Evolutionary conservation across 2,797 vertebrate species (phyloP).

Genomic region (Microctenopoma lineatum): DNA sequence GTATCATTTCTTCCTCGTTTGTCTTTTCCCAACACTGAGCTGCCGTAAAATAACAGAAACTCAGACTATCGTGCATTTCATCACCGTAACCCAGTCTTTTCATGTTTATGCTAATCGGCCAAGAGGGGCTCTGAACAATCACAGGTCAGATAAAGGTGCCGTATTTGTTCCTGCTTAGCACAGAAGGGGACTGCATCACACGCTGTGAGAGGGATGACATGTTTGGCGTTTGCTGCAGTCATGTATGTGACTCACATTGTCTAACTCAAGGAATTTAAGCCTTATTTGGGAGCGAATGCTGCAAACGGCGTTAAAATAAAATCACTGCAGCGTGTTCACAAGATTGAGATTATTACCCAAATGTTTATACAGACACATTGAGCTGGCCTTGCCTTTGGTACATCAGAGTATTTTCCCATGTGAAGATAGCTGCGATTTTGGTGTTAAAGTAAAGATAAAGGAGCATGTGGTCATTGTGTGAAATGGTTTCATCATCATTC

Average conservation of each 20-base stretch:
- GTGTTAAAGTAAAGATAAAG: conserved; percentile 8
- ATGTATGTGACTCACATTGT: conserved; percentile 17
- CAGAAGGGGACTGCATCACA: conserved; percentile 26
- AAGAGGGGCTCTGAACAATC: not conserved
- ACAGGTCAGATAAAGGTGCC: conserved; percentile 34
- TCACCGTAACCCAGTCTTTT: not conserved
- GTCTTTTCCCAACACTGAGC: conserved; percentile 11
- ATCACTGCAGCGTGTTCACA: conserved; percentile 8
- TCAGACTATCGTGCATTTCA: conserved; percentile 9
- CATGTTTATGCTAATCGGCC: not conserved
- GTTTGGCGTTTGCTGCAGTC: conserved; percentile 24
- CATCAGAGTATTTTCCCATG: not conserved
- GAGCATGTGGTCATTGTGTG: not conserved
- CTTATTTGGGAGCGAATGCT: conserved; percentile 22
- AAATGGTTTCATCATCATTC: conserved; percentile 1
- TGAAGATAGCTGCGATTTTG: not conserved
- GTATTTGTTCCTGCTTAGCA: conserved; percentile 31
- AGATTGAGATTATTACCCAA: conserved; percentile 9
- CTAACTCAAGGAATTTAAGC: conserved; percentile 10
- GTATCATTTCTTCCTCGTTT: conserved; percentile 18
- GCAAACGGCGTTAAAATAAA: not conserved
- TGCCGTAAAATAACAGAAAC: conserved; percentile 17
- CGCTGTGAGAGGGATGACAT: conserved; percentile 8
- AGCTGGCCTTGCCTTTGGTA: not conserved
- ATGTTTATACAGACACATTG: conserved; percentile 5